These are phyloP conservation scores for Caerostris extrusa DNA, from an alignment of 1,140 invertebrate species.

Conservation along the genomic window DNA sequence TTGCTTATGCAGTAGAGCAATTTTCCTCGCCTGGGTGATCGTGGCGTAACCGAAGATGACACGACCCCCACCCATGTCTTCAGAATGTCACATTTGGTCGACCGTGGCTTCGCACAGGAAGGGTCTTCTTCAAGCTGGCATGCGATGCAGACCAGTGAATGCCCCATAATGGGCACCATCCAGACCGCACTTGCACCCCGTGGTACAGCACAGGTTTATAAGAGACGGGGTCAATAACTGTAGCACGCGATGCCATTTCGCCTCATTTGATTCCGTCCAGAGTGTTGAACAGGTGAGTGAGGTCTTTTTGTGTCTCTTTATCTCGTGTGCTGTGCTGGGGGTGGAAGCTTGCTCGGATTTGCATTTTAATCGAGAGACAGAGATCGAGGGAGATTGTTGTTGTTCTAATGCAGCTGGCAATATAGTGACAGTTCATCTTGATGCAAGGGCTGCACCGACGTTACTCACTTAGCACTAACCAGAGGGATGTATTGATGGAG, in stretches of 20 bases:
- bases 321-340: not conserved
- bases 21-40: not conserved
- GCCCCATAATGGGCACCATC: slow-evolving; percentile 8
- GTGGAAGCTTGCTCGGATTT: not conserved
- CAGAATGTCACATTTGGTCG: not conserved
- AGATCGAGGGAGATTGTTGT: no score
- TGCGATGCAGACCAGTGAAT: slow-evolving; percentile 43
- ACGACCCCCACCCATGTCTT: not conserved
- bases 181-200: not conserved
- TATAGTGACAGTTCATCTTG: no score
- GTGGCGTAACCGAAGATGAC: not conserved
- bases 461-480: no score
- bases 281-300: slow-evolving; percentile 3
- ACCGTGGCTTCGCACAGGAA: not conserved
- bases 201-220: not conserved
- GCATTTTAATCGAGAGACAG: no score
- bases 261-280: not conserved
- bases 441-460: no score
- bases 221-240: slow-evolving; percentile 44
- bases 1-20: not conserved
- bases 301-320: not conserved
- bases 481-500: no score
- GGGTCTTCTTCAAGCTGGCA: not conserved
- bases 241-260: slow-evolving; percentile 34
- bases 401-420: no score